These are phyloP conservation scores for Carpatolechia fugitivella DNA, from an alignment of 2,888 invertebrate species.

Conservation along the genomic window DNA sequence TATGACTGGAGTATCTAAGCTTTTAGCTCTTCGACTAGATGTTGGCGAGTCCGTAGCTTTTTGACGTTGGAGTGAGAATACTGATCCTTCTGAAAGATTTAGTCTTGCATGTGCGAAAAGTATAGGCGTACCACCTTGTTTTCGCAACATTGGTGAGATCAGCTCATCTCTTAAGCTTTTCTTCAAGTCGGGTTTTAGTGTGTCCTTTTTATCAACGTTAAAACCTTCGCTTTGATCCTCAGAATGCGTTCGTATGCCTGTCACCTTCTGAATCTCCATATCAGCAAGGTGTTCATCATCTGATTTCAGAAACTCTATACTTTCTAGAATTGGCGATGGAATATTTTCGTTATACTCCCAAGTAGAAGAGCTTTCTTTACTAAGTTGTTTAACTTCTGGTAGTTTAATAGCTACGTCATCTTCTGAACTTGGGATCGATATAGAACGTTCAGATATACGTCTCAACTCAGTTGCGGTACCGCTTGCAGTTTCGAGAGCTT, in stretches of 20 bases:
- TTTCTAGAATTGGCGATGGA: conserved; percentile 81
- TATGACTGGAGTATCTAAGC: conserved; percentile 90
- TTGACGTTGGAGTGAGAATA: conserved; percentile 87
- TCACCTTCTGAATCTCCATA: conserved; percentile 78
- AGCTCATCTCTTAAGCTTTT: conserved; percentile 83
- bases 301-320: conserved; percentile 79
- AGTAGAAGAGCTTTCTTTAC: conserved; percentile 77
- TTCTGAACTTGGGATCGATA: conserved; percentile 87
- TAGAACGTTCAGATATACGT: conserved; percentile 85
- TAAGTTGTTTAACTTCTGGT: conserved; percentile 69
- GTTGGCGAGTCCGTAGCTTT: conserved; percentile 87
- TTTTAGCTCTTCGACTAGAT: conserved; percentile 87
- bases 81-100: conserved; percentile 91
- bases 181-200: conserved; percentile 53
- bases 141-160: conserved; percentile 84
- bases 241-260: conserved; percentile 55
- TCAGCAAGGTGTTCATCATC: conserved; percentile 79
- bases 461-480: conserved; percentile 83
- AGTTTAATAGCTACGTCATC: conserved; percentile 83
- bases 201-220: conserved; percentile 51
- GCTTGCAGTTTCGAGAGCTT: conserved; percentile 80
- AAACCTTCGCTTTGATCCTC: conserved; percentile 52
- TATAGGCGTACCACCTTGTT: conserved; percentile 87
- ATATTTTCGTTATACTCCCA: conserved; percentile 83
- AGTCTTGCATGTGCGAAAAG: conserved; percentile 88